These are phyloP conservation scores for Actias luna DNA, from an alignment of 2,888 invertebrate genomes.

Conservation along the genomic window DNA sequence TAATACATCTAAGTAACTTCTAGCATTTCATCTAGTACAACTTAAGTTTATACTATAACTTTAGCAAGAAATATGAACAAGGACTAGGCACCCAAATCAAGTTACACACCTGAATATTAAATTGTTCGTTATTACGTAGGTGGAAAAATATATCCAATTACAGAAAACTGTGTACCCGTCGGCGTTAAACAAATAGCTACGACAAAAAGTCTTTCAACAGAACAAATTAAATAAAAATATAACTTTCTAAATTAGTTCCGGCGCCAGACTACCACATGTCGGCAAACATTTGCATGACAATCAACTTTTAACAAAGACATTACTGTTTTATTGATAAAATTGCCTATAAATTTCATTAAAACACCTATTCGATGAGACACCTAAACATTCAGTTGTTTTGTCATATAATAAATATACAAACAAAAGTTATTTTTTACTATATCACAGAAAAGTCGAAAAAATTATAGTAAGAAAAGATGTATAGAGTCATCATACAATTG, in stretches of 20 bases:
- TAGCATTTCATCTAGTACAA: background rate
- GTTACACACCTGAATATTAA: constrained; percentile 9
- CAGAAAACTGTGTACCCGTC: constrained; percentile 47
- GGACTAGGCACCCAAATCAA: background rate
- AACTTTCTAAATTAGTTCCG: constrained; percentile 44
- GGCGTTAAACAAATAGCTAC: constrained; percentile 46
- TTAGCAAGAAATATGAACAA: background rate
- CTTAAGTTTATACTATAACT: background rate
- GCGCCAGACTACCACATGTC: constrained; percentile 30
- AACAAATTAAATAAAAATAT: constrained; percentile 44
- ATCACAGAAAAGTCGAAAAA: background rate
- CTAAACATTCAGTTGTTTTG: background rate
- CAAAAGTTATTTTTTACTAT: background rate
- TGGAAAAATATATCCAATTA: constrained; percentile 53
- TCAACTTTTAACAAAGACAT: constrained; percentile 25
- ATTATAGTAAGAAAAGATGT: background rate
- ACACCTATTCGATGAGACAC: background rate
- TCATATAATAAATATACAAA: background rate
- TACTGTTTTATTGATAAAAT: constrained; percentile 6
- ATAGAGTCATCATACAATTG: background rate
- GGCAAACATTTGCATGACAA: constrained; percentile 39
- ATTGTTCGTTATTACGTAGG: constrained; percentile 42
- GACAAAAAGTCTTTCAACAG: constrained; percentile 38
- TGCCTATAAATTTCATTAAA: constrained; percentile 28
- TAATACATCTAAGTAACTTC: background rate